These are phyloP conservation scores for Acyrthosiphon pisum DNA, from an alignment of 1,140 invertebrate genomes.

Conservation along the genomic window DNA sequence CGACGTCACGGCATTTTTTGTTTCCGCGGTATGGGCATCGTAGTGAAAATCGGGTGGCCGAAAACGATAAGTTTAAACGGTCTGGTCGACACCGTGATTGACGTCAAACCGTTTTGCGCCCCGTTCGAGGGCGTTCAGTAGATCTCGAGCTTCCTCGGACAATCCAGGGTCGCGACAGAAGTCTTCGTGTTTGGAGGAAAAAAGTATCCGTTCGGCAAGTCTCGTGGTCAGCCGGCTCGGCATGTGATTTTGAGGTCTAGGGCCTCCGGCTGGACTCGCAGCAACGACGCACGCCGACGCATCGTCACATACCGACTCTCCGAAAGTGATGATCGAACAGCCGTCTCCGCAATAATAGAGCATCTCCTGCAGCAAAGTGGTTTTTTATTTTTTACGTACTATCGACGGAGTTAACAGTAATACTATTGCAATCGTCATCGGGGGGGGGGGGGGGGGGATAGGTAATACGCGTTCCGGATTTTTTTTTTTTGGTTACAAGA, in stretches of 20 bases:
- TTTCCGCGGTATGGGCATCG: no score
- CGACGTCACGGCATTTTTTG: no score
- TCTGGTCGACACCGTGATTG: not conserved
- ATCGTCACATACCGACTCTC: not conserved
- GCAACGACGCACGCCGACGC: not conserved
- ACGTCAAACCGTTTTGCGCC: not conserved
- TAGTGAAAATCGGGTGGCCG: not conserved
- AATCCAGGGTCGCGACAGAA: not conserved
- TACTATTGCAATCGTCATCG: no score
- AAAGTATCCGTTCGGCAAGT: not conserved
- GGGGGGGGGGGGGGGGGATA: no score
- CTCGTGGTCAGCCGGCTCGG: not conserved
- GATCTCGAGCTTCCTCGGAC: not conserved
- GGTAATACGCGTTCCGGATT: no score
- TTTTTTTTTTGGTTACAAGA: no score
- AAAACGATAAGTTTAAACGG: not conserved
- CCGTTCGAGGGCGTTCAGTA: not conserved
- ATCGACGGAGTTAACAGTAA: not conserved
- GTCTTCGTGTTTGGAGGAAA: not conserved
- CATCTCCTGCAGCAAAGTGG: not conserved
- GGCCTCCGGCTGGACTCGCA: not conserved
- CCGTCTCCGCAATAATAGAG: slow-evolving; percentile 34
- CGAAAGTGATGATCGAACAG: not conserved
- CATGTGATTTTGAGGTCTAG: not conserved
- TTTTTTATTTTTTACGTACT: not conserved